Evolutionary conservation across 2,888 invertebrate genomes (phyloP).

Genomic region (Catocala sponsa): DNA sequence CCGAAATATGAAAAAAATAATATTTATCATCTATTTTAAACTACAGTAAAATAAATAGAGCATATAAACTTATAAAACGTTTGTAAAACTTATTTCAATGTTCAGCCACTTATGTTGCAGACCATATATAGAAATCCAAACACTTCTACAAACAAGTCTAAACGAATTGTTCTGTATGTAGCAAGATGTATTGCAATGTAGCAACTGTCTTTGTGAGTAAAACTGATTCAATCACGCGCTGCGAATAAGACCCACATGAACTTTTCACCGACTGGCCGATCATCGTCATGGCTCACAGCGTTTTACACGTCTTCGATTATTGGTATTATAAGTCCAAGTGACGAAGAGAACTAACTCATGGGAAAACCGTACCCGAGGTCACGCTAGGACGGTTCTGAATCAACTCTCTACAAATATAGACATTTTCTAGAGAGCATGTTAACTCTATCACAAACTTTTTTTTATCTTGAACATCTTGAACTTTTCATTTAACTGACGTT

Average conservation of each 20-base stretch:
- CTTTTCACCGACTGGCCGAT: conserved; percentile 5
- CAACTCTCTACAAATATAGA: not conserved
- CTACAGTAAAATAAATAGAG: too few relatives aligned
- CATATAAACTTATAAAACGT: too few relatives aligned
- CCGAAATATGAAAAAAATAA: too few relatives aligned
- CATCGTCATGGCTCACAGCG: conserved; percentile 1
- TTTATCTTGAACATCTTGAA: too few relatives aligned
- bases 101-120: too few relatives aligned
- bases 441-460: too few relatives aligned
- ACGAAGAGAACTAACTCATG: not conserved
- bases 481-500: too few relatives aligned
- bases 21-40: too few relatives aligned
- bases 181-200: not conserved
- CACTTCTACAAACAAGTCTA: too few relatives aligned
- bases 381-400: not conserved
- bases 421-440: too few relatives aligned
- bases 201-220: not conserved
- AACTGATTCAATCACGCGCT: conserved; percentile 1
- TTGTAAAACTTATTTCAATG: too few relatives aligned
- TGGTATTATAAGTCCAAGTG: conserved; percentile 8
- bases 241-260: conserved; percentile 4
- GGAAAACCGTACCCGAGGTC: not conserved
- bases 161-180: not conserved
- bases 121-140: too few relatives aligned
- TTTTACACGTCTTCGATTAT: conserved; percentile 7